Conservation (phyloP, 2,797 vertebrate genomes). For the Sitta carolinensis region DNA sequence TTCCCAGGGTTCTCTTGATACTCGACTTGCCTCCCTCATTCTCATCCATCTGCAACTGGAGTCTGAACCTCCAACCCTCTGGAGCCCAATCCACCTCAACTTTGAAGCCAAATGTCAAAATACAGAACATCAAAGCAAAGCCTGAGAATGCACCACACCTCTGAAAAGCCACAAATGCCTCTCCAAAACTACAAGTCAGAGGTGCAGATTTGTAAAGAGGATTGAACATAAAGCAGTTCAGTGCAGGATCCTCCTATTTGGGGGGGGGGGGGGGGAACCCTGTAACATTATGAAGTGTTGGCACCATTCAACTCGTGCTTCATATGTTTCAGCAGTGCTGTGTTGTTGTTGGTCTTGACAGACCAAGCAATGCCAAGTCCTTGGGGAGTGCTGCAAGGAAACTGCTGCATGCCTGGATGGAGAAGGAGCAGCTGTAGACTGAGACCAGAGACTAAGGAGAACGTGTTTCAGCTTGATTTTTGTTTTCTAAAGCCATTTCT, state of each 20-base stretch:
- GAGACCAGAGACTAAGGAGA: not conserved
- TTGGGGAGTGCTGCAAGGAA: not conserved
- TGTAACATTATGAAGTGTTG: not conserved
- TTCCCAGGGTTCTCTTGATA: not conserved
- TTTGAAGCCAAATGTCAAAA: conserved; percentile 9
- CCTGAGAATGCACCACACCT: rapidly evolving
- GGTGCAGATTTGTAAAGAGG: not conserved
- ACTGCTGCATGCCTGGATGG: not conserved
- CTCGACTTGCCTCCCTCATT: not conserved
- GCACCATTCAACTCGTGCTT: not conserved
- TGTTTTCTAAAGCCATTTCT: not conserved
- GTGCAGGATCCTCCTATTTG: not conserved
- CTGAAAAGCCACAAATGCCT: not conserved
- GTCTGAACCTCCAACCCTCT: not conserved
- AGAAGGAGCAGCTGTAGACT: conserved; percentile 24
- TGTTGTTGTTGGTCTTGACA: not conserved
- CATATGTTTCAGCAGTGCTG: not conserved
- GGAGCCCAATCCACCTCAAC: not conserved
- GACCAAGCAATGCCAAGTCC: not conserved
- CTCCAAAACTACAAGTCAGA: not conserved
- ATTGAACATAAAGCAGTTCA: not conserved
- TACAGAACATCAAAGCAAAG: not conserved
- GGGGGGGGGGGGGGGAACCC: not conserved
- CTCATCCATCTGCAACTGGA: not conserved
- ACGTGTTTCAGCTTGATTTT: not conserved